Conservation (phyloP, 2,113 vertebrate species). For the Murina feae region DNA sequence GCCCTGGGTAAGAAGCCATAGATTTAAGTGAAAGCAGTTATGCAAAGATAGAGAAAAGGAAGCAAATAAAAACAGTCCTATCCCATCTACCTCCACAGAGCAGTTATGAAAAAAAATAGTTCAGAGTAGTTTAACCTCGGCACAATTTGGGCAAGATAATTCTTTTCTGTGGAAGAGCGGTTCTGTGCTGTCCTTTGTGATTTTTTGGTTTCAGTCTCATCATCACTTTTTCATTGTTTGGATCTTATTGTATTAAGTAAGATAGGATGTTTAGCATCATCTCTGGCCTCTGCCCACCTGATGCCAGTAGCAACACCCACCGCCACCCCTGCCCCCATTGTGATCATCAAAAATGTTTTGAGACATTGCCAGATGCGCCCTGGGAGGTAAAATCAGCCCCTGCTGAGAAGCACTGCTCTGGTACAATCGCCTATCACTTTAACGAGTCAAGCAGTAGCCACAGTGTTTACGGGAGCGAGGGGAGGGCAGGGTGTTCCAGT, state of each 20-base stretch:
- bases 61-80: neutral
- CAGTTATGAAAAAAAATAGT: neutral
- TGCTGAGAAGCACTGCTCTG: neutral
- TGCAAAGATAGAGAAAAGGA: neutral
- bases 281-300: neutral
- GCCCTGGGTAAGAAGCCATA: neutral
- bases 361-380: neutral
- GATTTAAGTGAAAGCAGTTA: slow-evolving; percentile 21
- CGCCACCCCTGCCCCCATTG: neutral
- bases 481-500: neutral
- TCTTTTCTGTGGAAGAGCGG: neutral
- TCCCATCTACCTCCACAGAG: neutral
- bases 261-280: neutral
- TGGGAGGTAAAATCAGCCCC: neutral
- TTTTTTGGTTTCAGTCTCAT: slow-evolving; percentile 75
- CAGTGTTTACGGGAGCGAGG: neutral
- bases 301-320: neutral
- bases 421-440: slow-evolving; percentile 18
- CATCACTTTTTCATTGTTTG: slow-evolving; percentile 80
- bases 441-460: slow-evolving; percentile 15
- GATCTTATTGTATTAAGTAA: slow-evolving; percentile 74
- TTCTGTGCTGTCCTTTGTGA: slow-evolving; percentile 72
- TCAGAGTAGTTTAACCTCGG: neutral
- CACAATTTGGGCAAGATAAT: neutral
- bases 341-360: slow-evolving; percentile 5